These are phyloP conservation scores for Microtus pennsylvanicus DNA, from an alignment of 2,113 vertebrate species.

Conservation along the genomic window DNA sequence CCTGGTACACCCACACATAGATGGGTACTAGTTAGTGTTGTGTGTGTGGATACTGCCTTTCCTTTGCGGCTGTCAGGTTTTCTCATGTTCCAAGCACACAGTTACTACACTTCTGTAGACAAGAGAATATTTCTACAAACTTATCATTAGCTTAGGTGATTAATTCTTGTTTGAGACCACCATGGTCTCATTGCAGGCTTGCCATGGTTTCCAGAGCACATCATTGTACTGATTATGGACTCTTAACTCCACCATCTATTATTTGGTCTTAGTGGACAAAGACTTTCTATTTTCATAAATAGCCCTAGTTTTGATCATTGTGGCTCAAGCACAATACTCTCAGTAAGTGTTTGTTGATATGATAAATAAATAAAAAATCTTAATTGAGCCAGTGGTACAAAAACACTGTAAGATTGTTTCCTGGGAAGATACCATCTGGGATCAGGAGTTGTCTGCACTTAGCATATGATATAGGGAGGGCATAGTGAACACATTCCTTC, in stretches of 20 bases:
- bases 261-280: neutral
- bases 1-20: conserved; percentile 21
- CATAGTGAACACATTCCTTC: neutral
- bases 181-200: neutral
- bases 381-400: neutral
- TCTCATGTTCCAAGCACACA: conserved; percentile 42
- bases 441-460: neutral
- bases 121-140: conserved; percentile 67
- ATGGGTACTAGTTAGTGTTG: conserved; percentile 41
- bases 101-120: conserved; percentile 41
- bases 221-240: neutral
- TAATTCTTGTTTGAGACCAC: neutral
- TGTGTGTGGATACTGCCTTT: conserved; percentile 67
- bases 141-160: conserved; percentile 7
- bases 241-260: neutral
- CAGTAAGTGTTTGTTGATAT: neutral
- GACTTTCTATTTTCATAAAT: neutral
- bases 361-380: neutral
- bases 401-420: neutral
- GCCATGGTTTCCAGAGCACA: neutral
- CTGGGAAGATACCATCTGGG: neutral
- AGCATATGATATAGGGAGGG: neutral
- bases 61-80: conserved; percentile 44
- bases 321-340: neutral
- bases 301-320: conserved; percentile 15